Base-by-base conservation (phyloP, 2,797 vertebrate species). In the Lophius americanus region DNA sequence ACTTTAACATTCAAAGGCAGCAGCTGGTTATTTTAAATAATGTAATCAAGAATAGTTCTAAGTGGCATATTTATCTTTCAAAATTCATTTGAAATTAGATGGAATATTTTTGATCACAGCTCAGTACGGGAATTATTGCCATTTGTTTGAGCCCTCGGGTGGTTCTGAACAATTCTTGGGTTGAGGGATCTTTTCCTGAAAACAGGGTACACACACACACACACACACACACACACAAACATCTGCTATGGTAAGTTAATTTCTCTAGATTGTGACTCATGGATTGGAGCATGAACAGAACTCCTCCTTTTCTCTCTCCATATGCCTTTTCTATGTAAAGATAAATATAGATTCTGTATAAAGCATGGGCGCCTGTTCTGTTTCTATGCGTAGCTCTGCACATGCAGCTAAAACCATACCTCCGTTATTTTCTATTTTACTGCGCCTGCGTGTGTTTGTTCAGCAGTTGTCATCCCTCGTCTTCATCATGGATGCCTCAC, bases 191-290 rank as follows among this genome's bases (percentile, higher is more conserved):
- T 50, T 36, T 56, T 64, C 39, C 6, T 14, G n/a, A 65, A 41
- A 64, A 35, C 70, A 35, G 12, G 9, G 33, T 32, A 7, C 7
- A 12, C 43, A 11, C 35, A 14, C 42, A n/a, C 36, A 60, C 39
- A 42, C 38, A 42, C 48, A 52, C 32, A 57, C 56, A 43, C 60
- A 41, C 43, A 52, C 42, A 37, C 54, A 35, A 37, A 62, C 7
- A 37, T 62, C 36, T 66, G 50, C 37, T 65, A n/a, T 58, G 42
- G 48, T 68, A 63, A 74, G 69, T 63, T 62, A 64, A 66, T 51
- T 33, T 64, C 23, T 74, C 51, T 80, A 52, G 59, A 61, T 65
- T 51, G 50, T 77, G 70, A 74, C 56, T 80, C 49, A 37, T 66
- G 39, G 2, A 5, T 35, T 43, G 54, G 51, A 68, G 62, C 64